phyloP scores from a whole-genome alignment of 2,888 invertebrate species.

The Drepanosiphum platanoidis region DNA sequence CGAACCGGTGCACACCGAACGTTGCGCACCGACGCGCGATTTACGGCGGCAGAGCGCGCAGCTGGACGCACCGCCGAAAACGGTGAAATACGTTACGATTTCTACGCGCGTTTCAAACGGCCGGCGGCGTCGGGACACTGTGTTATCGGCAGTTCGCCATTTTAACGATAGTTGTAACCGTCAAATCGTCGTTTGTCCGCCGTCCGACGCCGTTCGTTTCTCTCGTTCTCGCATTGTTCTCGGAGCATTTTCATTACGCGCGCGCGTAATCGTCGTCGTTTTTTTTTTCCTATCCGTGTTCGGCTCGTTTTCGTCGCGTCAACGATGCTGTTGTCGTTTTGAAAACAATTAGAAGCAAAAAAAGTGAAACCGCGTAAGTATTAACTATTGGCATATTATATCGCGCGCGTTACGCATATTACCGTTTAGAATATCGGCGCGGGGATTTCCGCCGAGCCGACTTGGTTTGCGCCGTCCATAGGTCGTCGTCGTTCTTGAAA shows the following conservation, averaged over 20 bases:
- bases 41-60: not conserved
- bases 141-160: not conserved
- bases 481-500: too few relatives aligned
- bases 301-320: not conserved
- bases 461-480: too few relatives aligned
- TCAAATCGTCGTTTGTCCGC: not conserved
- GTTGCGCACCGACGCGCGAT: not conserved
- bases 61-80: too few relatives aligned
- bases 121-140: not conserved
- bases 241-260: not conserved
- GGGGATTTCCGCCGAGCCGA: too few relatives aligned
- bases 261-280: not conserved
- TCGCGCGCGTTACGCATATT: too few relatives aligned
- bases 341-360: too few relatives aligned
- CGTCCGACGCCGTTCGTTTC: too few relatives aligned
- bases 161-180: too few relatives aligned
- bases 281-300: not conserved
- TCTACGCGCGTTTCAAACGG: not conserved
- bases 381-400: too few relatives aligned
- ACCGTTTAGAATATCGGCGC: too few relatives aligned
- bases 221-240: too few relatives aligned
- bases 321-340: not conserved
- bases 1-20: not conserved
- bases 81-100: not conserved
- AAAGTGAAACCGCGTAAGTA: too few relatives aligned